Conservation (phyloP, 2,113 vertebrate genomes). For the Albula glossodonta region DNA sequence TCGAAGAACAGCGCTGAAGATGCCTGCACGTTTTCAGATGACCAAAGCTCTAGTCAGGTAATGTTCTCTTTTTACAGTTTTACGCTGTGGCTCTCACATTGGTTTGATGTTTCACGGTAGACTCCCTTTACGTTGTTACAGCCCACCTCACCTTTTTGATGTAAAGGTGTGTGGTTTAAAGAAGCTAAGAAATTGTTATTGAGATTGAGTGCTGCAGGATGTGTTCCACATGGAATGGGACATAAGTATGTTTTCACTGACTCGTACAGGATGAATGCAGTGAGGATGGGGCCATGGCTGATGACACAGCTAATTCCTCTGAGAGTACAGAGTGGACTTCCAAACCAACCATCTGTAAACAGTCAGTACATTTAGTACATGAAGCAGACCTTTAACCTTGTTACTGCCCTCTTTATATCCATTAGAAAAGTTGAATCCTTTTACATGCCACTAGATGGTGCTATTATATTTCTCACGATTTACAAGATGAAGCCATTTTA, state of each 20-base stretch:
- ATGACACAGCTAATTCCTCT: conserved; percentile 74
- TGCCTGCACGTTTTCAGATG: conserved; percentile 85
- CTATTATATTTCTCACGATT: not conserved
- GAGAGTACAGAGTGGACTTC: conserved; percentile 77
- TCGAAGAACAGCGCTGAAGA: conserved; percentile 76
- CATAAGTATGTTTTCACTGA: not conserved
- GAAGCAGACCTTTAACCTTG: not conserved
- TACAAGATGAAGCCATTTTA: too few relatives aligned
- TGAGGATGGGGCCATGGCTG: conserved; percentile 82
- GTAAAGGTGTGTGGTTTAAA: too few relatives aligned
- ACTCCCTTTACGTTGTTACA: not conserved
- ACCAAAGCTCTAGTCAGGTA: conserved; percentile 91
- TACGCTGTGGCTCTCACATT: not conserved
- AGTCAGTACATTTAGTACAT: conserved; percentile 83
- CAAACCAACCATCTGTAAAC: conserved; percentile 83
- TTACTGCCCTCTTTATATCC: not conserved
- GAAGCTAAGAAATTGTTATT: too few relatives aligned
- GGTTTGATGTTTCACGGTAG: not conserved
- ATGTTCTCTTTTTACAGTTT: conserved; percentile 15
- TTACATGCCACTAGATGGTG: conserved; percentile 11
- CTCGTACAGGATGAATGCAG: conserved; percentile 87
- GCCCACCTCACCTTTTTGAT: not conserved
- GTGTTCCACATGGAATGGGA: not conserved
- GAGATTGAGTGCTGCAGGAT: not conserved
- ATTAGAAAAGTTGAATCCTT: not conserved